phyloP scores from a whole-genome alignment of 2,797 vertebrate species.

The Lepus oiostolus region DNA sequence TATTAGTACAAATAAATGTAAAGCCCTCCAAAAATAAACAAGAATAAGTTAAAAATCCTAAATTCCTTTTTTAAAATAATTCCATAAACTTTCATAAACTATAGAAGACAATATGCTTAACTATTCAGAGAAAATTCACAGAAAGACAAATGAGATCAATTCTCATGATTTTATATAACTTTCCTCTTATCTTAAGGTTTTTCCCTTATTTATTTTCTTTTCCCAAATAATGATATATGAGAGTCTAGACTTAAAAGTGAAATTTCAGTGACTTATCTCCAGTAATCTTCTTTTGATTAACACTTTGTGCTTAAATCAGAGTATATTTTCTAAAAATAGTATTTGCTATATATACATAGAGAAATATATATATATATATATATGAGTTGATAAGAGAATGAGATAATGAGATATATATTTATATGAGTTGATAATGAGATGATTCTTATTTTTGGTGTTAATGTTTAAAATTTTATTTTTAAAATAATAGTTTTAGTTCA shows the following conservation, averaged over 20 bases:
- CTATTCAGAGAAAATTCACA: neutral
- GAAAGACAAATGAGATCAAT: neutral
- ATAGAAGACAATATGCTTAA: neutral
- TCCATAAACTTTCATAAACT: neutral
- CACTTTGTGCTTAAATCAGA: neutral
- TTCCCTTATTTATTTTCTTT: neutral
- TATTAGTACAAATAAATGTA: neutral
- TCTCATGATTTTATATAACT: neutral
- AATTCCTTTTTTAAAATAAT: conserved; percentile 4
- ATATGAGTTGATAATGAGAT: neutral
- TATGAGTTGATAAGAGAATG: too few species aligned
- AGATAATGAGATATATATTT: too few species aligned
- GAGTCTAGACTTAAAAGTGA: neutral
- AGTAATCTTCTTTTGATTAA: neutral
- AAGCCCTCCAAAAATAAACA: neutral
- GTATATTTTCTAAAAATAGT: neutral
- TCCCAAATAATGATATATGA: neutral
- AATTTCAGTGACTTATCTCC: neutral
- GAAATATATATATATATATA: neutral
- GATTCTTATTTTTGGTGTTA: neutral
- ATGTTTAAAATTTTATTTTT: neutral
- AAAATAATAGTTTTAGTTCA: neutral
- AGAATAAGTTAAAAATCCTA: neutral
- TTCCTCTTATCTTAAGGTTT: neutral
- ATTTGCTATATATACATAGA: neutral